A percentile compares a stretch with the other conserved stretches of the same genome.
Conservation (phyloP, 1,140 invertebrate genomes). For the Lethocerus indicus region DNA sequence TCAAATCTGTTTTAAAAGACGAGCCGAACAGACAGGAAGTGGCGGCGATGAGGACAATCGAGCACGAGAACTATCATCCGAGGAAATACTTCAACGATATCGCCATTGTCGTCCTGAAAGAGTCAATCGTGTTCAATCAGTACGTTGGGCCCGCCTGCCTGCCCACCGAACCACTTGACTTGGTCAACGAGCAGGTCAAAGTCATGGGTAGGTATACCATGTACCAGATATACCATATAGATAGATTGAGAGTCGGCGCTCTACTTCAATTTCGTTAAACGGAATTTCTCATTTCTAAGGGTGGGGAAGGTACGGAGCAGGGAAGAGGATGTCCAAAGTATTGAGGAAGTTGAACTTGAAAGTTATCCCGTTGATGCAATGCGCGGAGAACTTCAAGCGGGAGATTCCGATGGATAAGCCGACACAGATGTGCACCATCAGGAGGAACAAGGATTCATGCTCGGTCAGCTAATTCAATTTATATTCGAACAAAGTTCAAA, state of each 20-base stretch:
- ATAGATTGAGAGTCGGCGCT: background rate
- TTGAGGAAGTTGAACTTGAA: background rate
- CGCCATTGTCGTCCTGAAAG: conserved; percentile 52
- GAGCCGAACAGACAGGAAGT: too few species aligned
- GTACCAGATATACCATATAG: background rate
- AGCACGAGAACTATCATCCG: conserved; percentile 32
- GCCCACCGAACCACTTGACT: conserved; percentile 31
- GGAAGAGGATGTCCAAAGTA: background rate
- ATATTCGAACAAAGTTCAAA: background rate
- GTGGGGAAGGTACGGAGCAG: background rate
- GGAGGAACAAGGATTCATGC: background rate
- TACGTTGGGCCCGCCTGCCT: conserved; percentile 75
- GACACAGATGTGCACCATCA: conserved; percentile 1
- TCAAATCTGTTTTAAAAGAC: too few species aligned
- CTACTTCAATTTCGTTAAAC: background rate
- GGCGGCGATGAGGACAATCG: conserved; percentile 18
- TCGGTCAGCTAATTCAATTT: background rate
- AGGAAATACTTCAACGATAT: conserved; percentile 43
- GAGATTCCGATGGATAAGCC: background rate
- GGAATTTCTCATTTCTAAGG: background rate
- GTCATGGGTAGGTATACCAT: conserved; percentile 1
- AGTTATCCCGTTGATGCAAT: background rate
- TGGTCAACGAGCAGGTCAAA: background rate
- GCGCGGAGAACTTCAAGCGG: background rate
- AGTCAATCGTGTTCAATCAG: conserved; percentile 47